These are phyloP conservation scores for Trichechus manatus DNA, from an alignment of 2,113 vertebrate genomes.

Conservation along the genomic window DNA sequence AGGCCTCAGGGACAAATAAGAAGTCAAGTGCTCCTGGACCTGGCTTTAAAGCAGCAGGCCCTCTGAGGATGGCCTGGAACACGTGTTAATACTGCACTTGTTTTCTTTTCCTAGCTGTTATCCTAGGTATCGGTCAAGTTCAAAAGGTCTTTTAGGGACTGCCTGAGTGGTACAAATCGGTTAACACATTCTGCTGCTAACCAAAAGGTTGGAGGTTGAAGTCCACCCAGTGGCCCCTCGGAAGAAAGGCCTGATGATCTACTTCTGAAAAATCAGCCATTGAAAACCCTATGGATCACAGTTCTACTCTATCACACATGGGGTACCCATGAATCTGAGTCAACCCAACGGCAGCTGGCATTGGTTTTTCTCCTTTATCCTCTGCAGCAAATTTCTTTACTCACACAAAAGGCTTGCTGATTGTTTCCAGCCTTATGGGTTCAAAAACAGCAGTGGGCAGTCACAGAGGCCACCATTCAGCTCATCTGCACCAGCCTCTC, in stretches of 20 bases:
- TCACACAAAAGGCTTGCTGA: not conserved
- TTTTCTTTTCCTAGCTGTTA: not conserved
- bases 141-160: not conserved
- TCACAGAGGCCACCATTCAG: not conserved
- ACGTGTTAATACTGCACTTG: not conserved
- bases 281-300: too few species aligned
- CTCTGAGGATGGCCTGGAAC: not conserved
- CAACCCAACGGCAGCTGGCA: too few species aligned
- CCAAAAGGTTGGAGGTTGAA: too few species aligned
- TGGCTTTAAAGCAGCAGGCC: not conserved
- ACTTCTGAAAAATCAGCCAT: too few species aligned
- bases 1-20: not conserved
- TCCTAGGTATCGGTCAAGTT: not conserved
- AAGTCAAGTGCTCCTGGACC: not conserved
- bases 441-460: not conserved
- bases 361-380: too few species aligned
- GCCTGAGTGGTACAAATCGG: too few species aligned
- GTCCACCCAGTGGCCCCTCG: too few species aligned
- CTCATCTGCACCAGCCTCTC: accelerated
- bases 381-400: not conserved
- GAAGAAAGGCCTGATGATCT: too few species aligned
- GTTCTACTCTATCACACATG: too few species aligned
- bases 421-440: not conserved
- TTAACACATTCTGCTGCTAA: too few species aligned
- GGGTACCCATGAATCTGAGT: too few species aligned